These are phyloP conservation scores for Agonopterix heracliana DNA, from an alignment of 2,888 invertebrate species.

Conservation along the genomic window DNA sequence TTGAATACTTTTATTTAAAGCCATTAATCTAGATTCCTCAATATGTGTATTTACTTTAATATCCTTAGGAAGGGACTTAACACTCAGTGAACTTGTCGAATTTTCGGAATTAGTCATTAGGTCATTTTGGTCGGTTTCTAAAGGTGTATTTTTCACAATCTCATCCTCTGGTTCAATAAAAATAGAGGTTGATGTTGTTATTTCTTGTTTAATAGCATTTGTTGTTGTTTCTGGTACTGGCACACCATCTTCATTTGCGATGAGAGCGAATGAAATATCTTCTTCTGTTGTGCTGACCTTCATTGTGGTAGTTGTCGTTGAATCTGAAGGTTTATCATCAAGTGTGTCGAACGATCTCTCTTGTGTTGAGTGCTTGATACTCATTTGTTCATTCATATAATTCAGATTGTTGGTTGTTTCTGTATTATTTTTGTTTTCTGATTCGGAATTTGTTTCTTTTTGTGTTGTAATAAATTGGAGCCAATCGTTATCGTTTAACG, in stretches of 20 bases:
- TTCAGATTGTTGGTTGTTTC: constrained; percentile 13
- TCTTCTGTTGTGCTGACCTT: constrained; percentile 7
- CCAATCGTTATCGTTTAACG: constrained; percentile 42
- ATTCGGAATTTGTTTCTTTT: constrained; percentile 13
- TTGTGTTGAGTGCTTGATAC: constrained; percentile 27
- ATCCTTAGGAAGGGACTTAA: too few species aligned
- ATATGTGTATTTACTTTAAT: constrained; percentile 18
- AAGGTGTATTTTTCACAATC: too few species aligned
- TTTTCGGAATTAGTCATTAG: too few species aligned
- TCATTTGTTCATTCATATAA: constrained; percentile 17
- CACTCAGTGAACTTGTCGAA: too few species aligned
- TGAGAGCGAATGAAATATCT: constrained; percentile 22
- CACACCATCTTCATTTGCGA: not conserved
- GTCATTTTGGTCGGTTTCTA: too few species aligned
- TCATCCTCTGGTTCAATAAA: too few species aligned
- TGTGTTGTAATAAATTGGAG: constrained; percentile 22
- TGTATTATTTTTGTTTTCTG: constrained; percentile 11
- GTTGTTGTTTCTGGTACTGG: not conserved
- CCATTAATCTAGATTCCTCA: constrained; percentile 21
- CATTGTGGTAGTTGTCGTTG: constrained; percentile 22
- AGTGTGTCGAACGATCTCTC: constrained; percentile 43
- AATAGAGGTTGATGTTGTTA: too few species aligned
- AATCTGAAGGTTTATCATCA: constrained; percentile 28
- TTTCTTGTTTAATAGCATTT: not conserved
- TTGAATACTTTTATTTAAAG: constrained; percentile 10